These are phyloP conservation scores for Agrypnus murinus DNA, from an alignment of 2,888 invertebrate genomes.

Conservation along the genomic window DNA sequence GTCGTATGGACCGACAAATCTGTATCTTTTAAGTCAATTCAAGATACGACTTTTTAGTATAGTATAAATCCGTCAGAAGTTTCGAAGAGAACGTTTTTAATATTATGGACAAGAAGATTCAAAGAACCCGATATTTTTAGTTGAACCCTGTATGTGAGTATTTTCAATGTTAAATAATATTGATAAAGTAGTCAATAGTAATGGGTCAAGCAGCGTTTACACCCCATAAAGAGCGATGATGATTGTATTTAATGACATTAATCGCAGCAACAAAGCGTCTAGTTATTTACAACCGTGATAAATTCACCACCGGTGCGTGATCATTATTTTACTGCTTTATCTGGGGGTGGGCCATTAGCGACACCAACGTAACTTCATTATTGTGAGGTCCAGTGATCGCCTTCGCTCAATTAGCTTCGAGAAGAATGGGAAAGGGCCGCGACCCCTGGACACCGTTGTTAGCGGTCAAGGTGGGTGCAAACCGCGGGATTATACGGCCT, in stretches of 20 bases:
- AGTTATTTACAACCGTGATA: slow-evolving; percentile 62
- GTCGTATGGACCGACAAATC: no score
- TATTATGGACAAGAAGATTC: no score
- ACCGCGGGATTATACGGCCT: slow-evolving; percentile 56
- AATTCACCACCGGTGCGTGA: slow-evolving; percentile 62
- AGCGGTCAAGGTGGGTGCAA: slow-evolving; percentile 54
- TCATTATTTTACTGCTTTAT: slow-evolving; percentile 65
- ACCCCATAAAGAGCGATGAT: slow-evolving; percentile 67
- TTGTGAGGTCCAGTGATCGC: slow-evolving; percentile 62
- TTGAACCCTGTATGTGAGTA: no score
- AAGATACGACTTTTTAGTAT: no score
- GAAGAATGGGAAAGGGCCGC: slow-evolving; percentile 70
- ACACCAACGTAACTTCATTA: slow-evolving; percentile 66
- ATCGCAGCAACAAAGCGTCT: slow-evolving; percentile 64
- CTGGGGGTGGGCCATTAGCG: slow-evolving; percentile 57
- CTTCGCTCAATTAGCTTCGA: slow-evolving; percentile 77
- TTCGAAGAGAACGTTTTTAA: no score
- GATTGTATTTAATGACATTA: slow-evolving; percentile 66
- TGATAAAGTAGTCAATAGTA: background rate
- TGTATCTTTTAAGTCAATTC: no score
- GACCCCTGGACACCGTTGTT: slow-evolving; percentile 47
- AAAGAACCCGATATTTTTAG: no score
- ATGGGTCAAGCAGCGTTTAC: slow-evolving; percentile 57
- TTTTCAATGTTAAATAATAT: no score
- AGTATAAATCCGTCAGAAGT: no score